phyloP scores from a whole-genome alignment of 2,113 vertebrate genomes.

The Lucifuga dentata region DNA sequence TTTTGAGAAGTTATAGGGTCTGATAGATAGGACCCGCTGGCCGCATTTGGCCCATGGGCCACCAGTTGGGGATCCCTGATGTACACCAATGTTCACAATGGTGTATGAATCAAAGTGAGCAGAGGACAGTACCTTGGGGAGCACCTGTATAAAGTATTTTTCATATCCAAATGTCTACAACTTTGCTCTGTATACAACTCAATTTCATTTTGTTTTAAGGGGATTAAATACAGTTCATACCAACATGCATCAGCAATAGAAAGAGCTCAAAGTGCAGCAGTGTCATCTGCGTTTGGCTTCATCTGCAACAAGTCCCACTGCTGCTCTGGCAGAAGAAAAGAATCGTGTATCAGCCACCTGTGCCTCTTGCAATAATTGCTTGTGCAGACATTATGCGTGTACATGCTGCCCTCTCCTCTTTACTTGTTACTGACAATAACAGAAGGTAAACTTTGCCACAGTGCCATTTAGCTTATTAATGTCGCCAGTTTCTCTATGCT shows the following conservation, averaged over 20 bases:
- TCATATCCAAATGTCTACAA: conserved; percentile 39
- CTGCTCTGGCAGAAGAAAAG: background rate
- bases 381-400: conserved; percentile 22
- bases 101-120: no score
- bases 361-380: conserved; percentile 10
- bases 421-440: background rate
- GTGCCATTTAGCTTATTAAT: conserved; percentile 26
- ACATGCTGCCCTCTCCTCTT: background rate
- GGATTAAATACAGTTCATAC: conserved; percentile 25
- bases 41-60: no score
- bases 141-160: no score
- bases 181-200: conserved; percentile 2
- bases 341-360: background rate
- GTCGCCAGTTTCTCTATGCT: conserved; percentile 18
- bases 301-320: background rate
- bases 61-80: no score
- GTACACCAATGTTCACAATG: no score
- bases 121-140: no score
- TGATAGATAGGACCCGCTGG: no score
- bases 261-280: background rate
- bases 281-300: background rate
- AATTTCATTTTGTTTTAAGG: conserved; percentile 23
- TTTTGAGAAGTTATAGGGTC: no score
- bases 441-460: conserved; percentile 6
- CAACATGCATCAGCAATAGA: background rate